Conservation (phyloP, 2,113 vertebrate species). For the Raja brachyura region DNA sequence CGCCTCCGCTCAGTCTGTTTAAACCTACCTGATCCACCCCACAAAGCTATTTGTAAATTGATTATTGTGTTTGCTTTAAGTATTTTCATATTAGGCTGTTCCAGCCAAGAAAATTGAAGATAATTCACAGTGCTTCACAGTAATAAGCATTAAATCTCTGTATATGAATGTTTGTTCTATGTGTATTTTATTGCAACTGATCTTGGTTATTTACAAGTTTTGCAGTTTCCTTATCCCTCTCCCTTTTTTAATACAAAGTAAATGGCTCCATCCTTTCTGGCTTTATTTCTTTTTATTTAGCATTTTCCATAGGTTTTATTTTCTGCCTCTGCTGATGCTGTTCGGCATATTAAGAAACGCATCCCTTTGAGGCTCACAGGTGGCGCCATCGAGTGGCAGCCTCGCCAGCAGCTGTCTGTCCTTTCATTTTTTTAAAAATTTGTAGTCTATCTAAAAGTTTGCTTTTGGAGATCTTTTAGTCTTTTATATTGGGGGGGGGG, state of each 20-base stretch:
- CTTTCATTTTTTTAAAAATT: no score
- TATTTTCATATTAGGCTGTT: neutral
- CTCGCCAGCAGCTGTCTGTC: no score
- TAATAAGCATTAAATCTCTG: neutral
- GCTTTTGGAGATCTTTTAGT: no score
- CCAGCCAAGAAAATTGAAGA: neutral
- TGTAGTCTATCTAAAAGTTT: no score
- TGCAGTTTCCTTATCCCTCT: neutral
- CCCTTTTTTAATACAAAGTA: no score
- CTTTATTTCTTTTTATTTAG: neutral
- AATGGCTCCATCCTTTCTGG: neutral
- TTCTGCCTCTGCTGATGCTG: neutral
- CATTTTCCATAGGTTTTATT: neutral
- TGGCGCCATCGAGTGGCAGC: no score
- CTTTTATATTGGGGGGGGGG: no score
- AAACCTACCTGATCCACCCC: no score
- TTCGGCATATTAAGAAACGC: neutral
- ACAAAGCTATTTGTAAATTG: neutral
- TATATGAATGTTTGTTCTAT: neutral
- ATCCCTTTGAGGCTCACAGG: neutral
- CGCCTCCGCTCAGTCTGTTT: no score
- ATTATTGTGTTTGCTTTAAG: neutral
- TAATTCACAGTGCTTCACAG: neutral
- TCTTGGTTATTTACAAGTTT: neutral
- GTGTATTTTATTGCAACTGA: neutral